Conservation (phyloP, 2,888 invertebrate species). For the Hydraecia micacea region DNA sequence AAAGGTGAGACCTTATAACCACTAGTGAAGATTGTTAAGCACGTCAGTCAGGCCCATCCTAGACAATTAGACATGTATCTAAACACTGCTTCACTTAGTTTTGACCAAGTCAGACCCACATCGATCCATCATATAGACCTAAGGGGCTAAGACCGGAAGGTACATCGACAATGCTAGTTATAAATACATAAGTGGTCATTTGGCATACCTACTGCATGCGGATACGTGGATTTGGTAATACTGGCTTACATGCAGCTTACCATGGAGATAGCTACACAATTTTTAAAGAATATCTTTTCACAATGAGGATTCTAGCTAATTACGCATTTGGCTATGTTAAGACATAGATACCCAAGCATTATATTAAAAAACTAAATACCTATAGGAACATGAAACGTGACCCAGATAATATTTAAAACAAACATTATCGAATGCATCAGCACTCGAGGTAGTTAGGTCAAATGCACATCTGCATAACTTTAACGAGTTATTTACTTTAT, state of each 20-base stretch:
- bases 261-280: neutral
- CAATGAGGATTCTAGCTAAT: neutral
- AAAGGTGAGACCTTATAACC: too few species aligned
- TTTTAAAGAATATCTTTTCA: neutral
- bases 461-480: slow-evolving; percentile 56
- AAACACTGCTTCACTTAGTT: neutral
- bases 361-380: neutral
- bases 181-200: too few species aligned
- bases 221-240: too few species aligned
- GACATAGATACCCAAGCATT: neutral
- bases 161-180: too few species aligned
- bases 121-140: too few species aligned
- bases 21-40: too few species aligned
- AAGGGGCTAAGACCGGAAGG: too few species aligned
- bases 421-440: slow-evolving; percentile 46
- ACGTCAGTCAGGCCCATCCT: neutral
- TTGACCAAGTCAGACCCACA: neutral
- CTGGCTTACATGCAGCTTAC: neutral
- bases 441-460: slow-evolving; percentile 44
- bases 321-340: neutral
- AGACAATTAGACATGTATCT: neutral
- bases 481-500: slow-evolving; percentile 48
- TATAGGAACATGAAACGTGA: slow-evolving; percentile 29
- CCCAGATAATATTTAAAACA: slow-evolving; percentile 35
- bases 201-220: too few species aligned